These are phyloP conservation scores for Drosophila ohnishii DNA, from an alignment of 1,140 invertebrate genomes.

Conservation along the genomic window DNA sequence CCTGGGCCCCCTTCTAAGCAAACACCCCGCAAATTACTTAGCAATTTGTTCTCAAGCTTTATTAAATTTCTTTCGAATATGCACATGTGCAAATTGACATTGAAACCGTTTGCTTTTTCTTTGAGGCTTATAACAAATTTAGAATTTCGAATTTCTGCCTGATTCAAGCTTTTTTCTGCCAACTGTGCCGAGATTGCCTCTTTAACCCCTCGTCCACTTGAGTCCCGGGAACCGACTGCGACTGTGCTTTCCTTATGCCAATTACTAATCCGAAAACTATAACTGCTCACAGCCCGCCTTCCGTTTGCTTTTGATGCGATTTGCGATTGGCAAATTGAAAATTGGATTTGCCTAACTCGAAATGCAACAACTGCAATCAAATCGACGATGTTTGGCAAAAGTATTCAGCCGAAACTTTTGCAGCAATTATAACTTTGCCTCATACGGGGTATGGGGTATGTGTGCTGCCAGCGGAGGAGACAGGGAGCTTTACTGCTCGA, in stretches of 20 bases:
- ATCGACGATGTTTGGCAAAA: conserved; percentile 58
- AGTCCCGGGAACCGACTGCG: conserved; percentile 31
- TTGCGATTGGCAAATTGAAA: conserved; percentile 66
- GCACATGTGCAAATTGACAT: conserved; percentile 31
- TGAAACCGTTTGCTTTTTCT: conserved; percentile 56
- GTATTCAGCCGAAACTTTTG: conserved; percentile 61
- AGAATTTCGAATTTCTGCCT: conserved; percentile 14
- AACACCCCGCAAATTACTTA: conserved; percentile 57
- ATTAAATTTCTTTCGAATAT: conserved; percentile 37
- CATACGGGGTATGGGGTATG: conserved; percentile 1
- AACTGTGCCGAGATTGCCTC: conserved; percentile 4
- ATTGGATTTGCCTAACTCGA: conserved; percentile 67
- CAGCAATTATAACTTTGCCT: conserved; percentile 69
- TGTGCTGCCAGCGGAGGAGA: background rate
- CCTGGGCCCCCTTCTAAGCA: conserved; percentile 2
- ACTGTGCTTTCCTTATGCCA: conserved; percentile 51
- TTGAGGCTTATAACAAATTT: conserved; percentile 41
- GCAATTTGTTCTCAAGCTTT: conserved; percentile 45
- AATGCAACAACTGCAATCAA: conserved; percentile 54
- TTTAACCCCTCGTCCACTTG: conserved; percentile 47
- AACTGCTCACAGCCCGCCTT: conserved; percentile 27
- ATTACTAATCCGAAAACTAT: conserved; percentile 46
- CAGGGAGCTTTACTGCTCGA: background rate
- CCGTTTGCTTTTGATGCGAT: conserved; percentile 46
- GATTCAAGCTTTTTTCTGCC: conserved; percentile 32